Percentiles rank a stretch among this genome's conserved stretches.
Evolutionary conservation across 30 jellyfish, hydroid and myxozoan species (phyloP).

Genomic region (Turritopsis dohrnii): DNA sequence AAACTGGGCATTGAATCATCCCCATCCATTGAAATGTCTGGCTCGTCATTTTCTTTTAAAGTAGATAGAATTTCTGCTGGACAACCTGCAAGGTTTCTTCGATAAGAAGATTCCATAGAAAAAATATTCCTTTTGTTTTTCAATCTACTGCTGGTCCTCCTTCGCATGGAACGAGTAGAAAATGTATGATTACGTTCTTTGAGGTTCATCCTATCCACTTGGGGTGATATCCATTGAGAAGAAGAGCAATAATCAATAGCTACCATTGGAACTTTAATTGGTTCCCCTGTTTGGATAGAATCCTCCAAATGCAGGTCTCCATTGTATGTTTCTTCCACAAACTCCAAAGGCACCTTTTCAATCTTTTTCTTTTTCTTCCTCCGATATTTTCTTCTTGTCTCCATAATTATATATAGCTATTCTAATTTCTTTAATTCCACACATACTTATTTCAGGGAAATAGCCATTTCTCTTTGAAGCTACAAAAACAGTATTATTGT

Average conservation of each 20-base stretch:
- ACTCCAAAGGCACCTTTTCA: slow-evolving; percentile 15
- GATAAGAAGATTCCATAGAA: neutral
- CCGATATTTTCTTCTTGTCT: neutral
- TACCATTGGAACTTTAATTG: slow-evolving; percentile 13
- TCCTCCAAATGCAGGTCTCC: slow-evolving; percentile 23
- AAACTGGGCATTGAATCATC: neutral
- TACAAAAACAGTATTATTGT: too few species aligned
- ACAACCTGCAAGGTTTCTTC: neutral
- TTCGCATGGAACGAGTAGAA: neutral
- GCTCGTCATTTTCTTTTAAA: neutral
- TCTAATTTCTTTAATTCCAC: neutral
- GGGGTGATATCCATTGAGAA: slow-evolving; percentile 34
- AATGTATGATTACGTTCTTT: neutral
- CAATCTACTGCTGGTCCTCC: neutral
- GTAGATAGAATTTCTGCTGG: neutral
- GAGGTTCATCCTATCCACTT: neutral
- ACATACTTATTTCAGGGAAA: neutral
- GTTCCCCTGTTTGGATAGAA: slow-evolving; percentile 13
- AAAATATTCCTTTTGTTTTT: neutral
- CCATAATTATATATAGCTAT: neutral
- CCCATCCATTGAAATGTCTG: neutral
- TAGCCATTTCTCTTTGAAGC: neutral
- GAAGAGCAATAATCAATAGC: slow-evolving; percentile 16
- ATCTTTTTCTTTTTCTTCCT: slow-evolving; percentile 11
- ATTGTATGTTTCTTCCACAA: slow-evolving; percentile 16